Percentiles rank a stretch among this genome's conserved stretches.
phyloP scores from a whole-genome alignment of 2,888 invertebrate species.

The Anorthoa munda region DNA sequence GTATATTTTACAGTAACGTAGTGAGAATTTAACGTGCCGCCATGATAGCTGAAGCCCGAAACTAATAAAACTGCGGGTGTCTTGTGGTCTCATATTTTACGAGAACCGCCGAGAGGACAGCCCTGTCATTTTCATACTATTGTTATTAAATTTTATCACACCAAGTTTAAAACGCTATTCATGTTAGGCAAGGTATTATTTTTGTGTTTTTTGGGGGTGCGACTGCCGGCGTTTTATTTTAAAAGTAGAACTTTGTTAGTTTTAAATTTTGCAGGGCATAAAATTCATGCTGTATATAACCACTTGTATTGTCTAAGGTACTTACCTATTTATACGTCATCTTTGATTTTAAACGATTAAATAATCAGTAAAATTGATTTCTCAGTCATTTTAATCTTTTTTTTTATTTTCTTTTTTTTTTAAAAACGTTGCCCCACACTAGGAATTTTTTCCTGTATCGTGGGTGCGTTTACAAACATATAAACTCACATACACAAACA shows the following conservation, averaged over 20 bases:
- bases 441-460: too few relatives aligned
- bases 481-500: too few relatives aligned
- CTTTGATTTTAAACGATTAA: constrained; percentile 6
- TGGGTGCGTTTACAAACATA: too few relatives aligned
- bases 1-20: constrained; percentile 25
- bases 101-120: constrained; percentile 35
- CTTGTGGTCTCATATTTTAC: constrained; percentile 55
- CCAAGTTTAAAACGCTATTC: constrained; percentile 48
- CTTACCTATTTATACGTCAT: constrained; percentile 31
- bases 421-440: too few relatives aligned
- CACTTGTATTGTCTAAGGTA: background rate
- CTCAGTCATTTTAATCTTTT: background rate
- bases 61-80: constrained; percentile 58
- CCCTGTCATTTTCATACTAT: constrained; percentile 48
- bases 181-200: constrained; percentile 24
- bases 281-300: background rate
- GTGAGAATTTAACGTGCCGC: constrained; percentile 38
- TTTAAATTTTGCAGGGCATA: background rate
- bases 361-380: constrained; percentile 2
- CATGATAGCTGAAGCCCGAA: constrained; percentile 42
- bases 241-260: background rate
- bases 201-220: constrained; percentile 17
- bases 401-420: too few relatives aligned
- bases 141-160: constrained; percentile 65
- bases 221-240: constrained; percentile 25